A percentile compares a stretch with the other conserved stretches of the same genome.
Evolutionary conservation across 2,888 invertebrate genomes (phyloP).

Genomic region (Taphrorychus bicolor): DNA sequence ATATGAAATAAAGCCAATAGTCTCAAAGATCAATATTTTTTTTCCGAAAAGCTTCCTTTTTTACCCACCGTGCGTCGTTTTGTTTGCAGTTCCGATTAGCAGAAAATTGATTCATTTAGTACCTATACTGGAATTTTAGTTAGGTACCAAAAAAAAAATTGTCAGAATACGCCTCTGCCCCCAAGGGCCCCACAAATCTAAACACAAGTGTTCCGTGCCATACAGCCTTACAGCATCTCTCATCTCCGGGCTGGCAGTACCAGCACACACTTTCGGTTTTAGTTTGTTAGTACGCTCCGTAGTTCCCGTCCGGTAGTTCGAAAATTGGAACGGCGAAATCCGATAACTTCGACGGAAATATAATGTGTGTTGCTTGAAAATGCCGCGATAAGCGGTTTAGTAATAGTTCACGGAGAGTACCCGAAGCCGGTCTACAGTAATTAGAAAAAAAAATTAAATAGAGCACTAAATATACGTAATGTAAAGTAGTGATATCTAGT

Average conservation of each 20-base stretch:
- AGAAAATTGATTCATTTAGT: too few relatives aligned
- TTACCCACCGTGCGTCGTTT: too few relatives aligned
- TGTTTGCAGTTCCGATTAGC: too few relatives aligned
- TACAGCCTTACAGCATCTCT: constrained; percentile 23
- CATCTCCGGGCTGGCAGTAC: constrained; percentile 23
- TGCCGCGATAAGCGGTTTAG: constrained; percentile 4
- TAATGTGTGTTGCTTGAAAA: constrained; percentile 3
- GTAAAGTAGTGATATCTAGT: not conserved
- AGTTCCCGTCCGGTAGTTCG: constrained; percentile 22
- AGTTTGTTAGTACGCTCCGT: constrained; percentile 15
- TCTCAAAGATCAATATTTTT: too few relatives aligned
- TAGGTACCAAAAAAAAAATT: not conserved
- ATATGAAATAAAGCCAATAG: too few relatives aligned
- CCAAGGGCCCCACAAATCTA: constrained; percentile 36
- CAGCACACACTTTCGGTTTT: constrained; percentile 28
- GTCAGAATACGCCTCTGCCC: constrained; percentile 23
- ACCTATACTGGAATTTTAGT: too few relatives aligned
- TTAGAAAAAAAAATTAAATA: not conserved
- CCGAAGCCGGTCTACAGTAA: not conserved
- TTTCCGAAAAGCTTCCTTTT: too few relatives aligned
- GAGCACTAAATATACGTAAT: not conserved
- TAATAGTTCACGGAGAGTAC: not conserved
- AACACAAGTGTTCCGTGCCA: constrained; percentile 32
- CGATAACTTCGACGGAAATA: constrained; percentile 25
- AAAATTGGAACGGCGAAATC: constrained; percentile 12